Evolutionary conservation across 2,888 invertebrate genomes (phyloP).

Genomic region (Creontiades dilutus): DNA sequence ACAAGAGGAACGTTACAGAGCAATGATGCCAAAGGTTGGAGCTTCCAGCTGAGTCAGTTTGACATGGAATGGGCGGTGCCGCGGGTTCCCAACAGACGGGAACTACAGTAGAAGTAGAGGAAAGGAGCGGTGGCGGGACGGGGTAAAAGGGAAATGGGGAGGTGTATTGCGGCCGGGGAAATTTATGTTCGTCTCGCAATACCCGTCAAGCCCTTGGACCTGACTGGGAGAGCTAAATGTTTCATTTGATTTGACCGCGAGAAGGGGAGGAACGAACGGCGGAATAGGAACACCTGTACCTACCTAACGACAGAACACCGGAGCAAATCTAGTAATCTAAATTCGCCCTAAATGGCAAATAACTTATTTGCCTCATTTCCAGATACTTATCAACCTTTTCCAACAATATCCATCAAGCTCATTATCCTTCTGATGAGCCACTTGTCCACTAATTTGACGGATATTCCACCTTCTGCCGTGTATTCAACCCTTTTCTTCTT

Average conservation of each 20-base stretch:
- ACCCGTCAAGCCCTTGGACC: not conserved
- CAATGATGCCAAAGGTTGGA: not conserved
- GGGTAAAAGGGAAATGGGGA: not conserved
- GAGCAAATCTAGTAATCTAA: too few relatives aligned
- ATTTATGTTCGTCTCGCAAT: conserved; percentile 18
- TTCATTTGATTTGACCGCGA: not conserved
- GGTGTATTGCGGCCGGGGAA: not conserved
- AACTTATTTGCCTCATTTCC: too few relatives aligned
- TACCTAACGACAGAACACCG: too few relatives aligned
- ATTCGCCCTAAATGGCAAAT: too few relatives aligned
- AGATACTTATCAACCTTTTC: too few relatives aligned
- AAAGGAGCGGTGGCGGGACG: too few relatives aligned
- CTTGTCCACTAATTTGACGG: too few relatives aligned
- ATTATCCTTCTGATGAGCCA: too few relatives aligned
- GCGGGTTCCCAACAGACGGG: not conserved
- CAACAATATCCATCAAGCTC: too few relatives aligned
- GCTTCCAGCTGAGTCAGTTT: conserved; percentile 46
- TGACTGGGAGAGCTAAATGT: not conserved
- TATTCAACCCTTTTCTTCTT: too few relatives aligned
- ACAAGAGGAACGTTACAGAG: not conserved
- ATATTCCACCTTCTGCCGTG: too few relatives aligned
- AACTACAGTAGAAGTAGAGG: not conserved
- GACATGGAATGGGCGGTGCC: conserved; percentile 60
- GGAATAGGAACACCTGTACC: not conserved
- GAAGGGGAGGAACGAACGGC: not conserved